Evolutionary conservation across 2,888 invertebrate genomes (phyloP), one percentile per base, ranked within the genome.

Genomic region (Eucera pruinosa): DNA sequence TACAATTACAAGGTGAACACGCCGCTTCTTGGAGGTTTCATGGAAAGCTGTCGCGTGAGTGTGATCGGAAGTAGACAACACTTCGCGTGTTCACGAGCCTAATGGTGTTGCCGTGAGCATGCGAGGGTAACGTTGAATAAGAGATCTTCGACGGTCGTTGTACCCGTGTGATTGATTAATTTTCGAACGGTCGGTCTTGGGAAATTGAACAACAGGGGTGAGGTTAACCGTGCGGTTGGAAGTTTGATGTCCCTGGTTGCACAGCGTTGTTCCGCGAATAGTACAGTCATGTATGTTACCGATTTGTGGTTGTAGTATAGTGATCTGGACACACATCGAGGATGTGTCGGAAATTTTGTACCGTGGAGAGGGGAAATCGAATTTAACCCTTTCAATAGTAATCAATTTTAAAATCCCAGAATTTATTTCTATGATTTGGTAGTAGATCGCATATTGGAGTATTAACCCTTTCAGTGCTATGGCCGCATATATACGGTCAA

Each of bases 171-270:
- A 52, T 43, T 54, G 64, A 65, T 65, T 54, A 41, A 65, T 65
- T 54, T 54, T 54, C 64, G 30, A 65, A 41, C 30, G 20, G 30
- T 6, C 27, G 20, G n/a, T 52, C 64, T 54, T 54, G 52, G 54
- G 43, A 65, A 65, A 54, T 65, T 54, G 64, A 30, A 64, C 41
- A 20, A 27, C 41, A 15, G 43, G n/a, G 27, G 20, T 15, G 30
- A 39, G 27, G 60, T 45, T 60, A 50, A 39, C 67, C 52, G 9
- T 54, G 64, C 54, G 64, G 64, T 65, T 65, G n/a, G 43, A 65
- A 65, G 30, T 65, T 54, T 23, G 30, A 65, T 54, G 54, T 65
- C 23, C 15, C 20, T 43, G 52, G 41, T 43, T 11, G 50, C 20
- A 7, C 41, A 15, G 11, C 18, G 15, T 33, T 39, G 62, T 41